Conservation (phyloP, 2,888 invertebrate genomes). For the Microctonus hyperodae region DNA sequence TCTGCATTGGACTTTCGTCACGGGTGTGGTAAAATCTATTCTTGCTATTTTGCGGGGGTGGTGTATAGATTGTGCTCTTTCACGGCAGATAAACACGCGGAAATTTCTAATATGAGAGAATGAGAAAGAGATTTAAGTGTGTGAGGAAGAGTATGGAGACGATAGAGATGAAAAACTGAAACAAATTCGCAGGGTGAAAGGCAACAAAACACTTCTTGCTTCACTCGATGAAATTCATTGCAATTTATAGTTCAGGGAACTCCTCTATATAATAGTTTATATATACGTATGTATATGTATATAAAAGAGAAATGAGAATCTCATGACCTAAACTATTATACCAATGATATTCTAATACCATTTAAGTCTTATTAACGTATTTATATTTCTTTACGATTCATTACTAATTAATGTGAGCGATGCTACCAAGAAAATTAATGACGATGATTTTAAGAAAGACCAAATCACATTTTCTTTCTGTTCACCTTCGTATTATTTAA, state of each 20-base stretch:
- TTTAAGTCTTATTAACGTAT: neutral
- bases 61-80: conserved; percentile 16
- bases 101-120: neutral
- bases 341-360: neutral
- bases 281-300: too few species aligned
- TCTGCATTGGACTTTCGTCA: conserved; percentile 24
- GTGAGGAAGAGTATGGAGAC: conserved; percentile 36
- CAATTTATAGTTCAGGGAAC: conserved; percentile 12
- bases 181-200: conserved; percentile 50
- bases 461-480: neutral
- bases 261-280: neutral
- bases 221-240: conserved; percentile 4
- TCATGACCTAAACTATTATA: neutral
- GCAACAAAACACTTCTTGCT: conserved; percentile 25
- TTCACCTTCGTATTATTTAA: neutral
- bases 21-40: conserved; percentile 31
- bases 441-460: neutral
- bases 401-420: neutral
- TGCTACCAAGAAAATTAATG: neutral
- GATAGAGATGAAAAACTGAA: conserved; percentile 54
- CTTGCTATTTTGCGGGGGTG: conserved; percentile 13
- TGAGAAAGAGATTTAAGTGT: neutral
- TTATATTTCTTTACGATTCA: neutral
- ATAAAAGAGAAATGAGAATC: conserved; percentile 4
- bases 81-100: conserved; percentile 10